These are phyloP conservation scores for Tautogolabrus adspersus DNA, from an alignment of 2,113 vertebrate genomes.

Conservation along the genomic window DNA sequence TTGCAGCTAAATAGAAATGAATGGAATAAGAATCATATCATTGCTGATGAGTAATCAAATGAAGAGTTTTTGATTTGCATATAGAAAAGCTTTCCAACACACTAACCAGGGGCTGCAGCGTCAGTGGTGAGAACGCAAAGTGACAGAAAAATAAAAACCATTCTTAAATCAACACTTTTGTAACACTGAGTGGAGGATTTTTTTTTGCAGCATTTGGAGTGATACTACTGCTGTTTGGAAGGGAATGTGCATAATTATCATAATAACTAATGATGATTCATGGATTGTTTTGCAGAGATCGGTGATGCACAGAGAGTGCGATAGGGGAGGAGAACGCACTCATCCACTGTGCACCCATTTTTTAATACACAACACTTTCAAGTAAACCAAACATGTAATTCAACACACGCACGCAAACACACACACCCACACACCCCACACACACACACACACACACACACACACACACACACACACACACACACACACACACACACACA, in stretches of 20 bases:
- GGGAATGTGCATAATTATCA: constrained; percentile 66
- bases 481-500: constrained; percentile 35
- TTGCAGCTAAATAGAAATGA: neutral
- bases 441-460: constrained; percentile 32
- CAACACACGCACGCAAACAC: neutral
- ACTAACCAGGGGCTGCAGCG: neutral
- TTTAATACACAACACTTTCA: constrained; percentile 36
- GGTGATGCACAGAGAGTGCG: constrained; percentile 68
- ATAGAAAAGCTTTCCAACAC: constrained; percentile 13
- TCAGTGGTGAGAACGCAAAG: neutral
- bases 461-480: constrained; percentile 37
- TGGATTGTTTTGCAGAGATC: constrained; percentile 70
- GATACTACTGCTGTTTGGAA: constrained; percentile 18
- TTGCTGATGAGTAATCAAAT: neutral
- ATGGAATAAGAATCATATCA: constrained; percentile 1
- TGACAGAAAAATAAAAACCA: constrained; percentile 15
- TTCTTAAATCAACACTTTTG: constrained; percentile 28
- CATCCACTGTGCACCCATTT: constrained; percentile 50
- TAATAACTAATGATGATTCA: constrained; percentile 82
- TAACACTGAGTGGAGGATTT: constrained; percentile 3
- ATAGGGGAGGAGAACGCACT: constrained; percentile 45
- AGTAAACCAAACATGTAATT: constrained; percentile 40
- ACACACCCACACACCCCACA: constrained; percentile 21
- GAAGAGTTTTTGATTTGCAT: constrained; percentile 40
- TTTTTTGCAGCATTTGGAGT: constrained; percentile 5